A percentile compares a stretch with the other conserved stretches of the same genome.
Evolutionary conservation across 2,113 vertebrate genomes (phyloP).

Genomic region (Eleginops maclovinus): DNA sequence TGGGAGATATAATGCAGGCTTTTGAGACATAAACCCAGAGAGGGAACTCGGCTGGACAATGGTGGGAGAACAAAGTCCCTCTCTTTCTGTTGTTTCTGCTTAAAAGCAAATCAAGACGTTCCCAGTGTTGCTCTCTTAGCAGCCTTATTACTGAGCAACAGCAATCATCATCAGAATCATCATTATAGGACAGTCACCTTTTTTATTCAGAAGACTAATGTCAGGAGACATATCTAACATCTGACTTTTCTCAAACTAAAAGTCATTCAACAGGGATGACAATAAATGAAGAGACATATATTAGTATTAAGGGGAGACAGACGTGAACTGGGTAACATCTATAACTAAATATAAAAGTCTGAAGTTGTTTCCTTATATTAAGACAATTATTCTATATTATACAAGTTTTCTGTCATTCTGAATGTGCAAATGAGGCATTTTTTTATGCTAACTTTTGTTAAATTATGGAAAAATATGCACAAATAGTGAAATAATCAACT

Average conservation of each 20-base stretch:
- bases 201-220: neutral
- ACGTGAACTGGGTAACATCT: too few relatives aligned
- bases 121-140: conserved; percentile 37
- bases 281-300: conserved; percentile 10
- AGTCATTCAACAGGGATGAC: neutral
- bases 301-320: too few relatives aligned
- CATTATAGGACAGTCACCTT: neutral
- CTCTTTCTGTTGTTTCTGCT: conserved; percentile 48
- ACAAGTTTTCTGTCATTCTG: too few relatives aligned
- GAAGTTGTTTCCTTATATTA: too few relatives aligned
- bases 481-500: too few relatives aligned
- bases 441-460: too few relatives aligned
- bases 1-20: conserved; percentile 60
- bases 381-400: too few relatives aligned
- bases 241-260: conserved; percentile 7
- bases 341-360: too few relatives aligned
- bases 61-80: conserved; percentile 63
- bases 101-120: conserved; percentile 38
- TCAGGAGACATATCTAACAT: conserved; percentile 17
- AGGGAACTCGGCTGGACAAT: conserved; percentile 68
- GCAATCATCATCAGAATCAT: neutral
- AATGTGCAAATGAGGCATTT: too few relatives aligned
- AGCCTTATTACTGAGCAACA: conserved; percentile 34
- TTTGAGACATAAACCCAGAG: conserved; percentile 56
- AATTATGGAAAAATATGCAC: too few relatives aligned